Conservation (phyloP, 2,797 vertebrate genomes). For the Dallia pectoralis region DNA sequence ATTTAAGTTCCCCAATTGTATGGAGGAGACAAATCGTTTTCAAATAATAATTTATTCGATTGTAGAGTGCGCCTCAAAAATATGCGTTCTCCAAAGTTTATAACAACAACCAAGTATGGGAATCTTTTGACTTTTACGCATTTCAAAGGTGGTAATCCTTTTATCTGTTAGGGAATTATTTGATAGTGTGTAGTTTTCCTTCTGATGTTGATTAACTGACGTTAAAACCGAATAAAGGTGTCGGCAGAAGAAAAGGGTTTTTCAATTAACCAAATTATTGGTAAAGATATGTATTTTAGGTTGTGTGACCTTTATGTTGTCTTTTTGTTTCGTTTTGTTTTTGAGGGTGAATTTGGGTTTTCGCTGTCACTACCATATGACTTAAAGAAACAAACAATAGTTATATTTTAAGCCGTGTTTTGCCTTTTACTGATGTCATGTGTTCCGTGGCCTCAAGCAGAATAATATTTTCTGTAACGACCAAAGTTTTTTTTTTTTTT, state of each 20-base stretch:
- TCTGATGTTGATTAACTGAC: background rate
- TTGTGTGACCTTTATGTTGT: background rate
- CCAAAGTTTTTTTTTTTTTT: conserved; percentile 5
- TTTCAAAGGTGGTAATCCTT: background rate
- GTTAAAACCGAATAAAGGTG: background rate
- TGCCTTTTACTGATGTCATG: conserved; percentile 56
- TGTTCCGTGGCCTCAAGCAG: conserved; percentile 53
- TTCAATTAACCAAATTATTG: background rate
- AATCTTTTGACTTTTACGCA: background rate
- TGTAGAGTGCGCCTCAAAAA: conserved; percentile 35
- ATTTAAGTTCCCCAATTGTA: background rate
- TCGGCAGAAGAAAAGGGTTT: background rate
- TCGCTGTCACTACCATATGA: conserved; percentile 17
- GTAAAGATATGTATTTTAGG: background rate
- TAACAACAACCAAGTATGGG: conserved; percentile 32
- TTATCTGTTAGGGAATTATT: background rate
- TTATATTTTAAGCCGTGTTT: conserved; percentile 63
- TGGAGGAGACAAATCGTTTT: conserved; percentile 12
- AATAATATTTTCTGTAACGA: conserved; percentile 44
- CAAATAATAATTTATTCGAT: conserved; percentile 1
- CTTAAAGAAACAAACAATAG: conserved; percentile 34
- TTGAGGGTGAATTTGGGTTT: background rate
- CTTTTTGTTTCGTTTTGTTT: background rate
- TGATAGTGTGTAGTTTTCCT: background rate
- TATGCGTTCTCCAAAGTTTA: conserved; percentile 60